A percentile compares a stretch with the other conserved stretches of the same genome.
phyloP scores from a whole-genome alignment of 2,888 invertebrate genomes.

The Tetheella fluctuosa region DNA sequence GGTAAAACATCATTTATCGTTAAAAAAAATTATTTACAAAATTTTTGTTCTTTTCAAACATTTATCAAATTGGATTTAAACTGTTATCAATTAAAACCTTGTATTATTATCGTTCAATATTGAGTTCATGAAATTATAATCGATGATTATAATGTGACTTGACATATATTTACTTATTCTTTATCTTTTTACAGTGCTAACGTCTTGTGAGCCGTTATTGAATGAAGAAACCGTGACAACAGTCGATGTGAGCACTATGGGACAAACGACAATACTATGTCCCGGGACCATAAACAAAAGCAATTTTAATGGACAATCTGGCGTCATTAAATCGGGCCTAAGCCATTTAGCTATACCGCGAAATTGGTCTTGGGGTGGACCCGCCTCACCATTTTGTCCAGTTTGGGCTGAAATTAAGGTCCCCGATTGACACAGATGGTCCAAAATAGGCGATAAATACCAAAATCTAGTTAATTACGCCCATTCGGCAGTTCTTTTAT shows the following conservation, averaged over 20 bases:
- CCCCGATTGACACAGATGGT: slow-evolving; percentile 69
- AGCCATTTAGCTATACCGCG: slow-evolving; percentile 91
- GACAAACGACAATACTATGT: slow-evolving; percentile 62
- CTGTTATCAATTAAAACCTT: neutral
- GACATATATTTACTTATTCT: neutral
- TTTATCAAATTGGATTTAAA: neutral
- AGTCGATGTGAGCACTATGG: slow-evolving; percentile 56
- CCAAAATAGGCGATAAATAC: slow-evolving; percentile 27
- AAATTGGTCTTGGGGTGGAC: slow-evolving; percentile 94
- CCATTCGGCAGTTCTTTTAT: slow-evolving; percentile 42
- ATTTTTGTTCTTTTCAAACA: no score
- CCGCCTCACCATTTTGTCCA: slow-evolving; percentile 89
- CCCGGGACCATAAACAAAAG: slow-evolving; percentile 55
- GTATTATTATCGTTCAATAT: neutral
- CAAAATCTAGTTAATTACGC: slow-evolving; percentile 42
- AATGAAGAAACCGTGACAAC: slow-evolving; percentile 63
- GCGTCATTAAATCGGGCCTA: slow-evolving; percentile 88
- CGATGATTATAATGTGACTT: neutral
- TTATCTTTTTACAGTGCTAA: slow-evolving; percentile 63
- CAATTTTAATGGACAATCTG: slow-evolving; percentile 81
- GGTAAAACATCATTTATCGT: no score
- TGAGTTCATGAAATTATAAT: slow-evolving; percentile 3
- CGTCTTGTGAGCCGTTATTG: slow-evolving; percentile 63
- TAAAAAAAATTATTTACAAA: no score
- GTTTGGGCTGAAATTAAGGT: slow-evolving; percentile 88